A percentile compares a stretch with the other conserved stretches of the same genome.
These are phyloP conservation scores for Melanchra persicariae DNA, from an alignment of 2,888 invertebrate species.

Conservation along the genomic window DNA sequence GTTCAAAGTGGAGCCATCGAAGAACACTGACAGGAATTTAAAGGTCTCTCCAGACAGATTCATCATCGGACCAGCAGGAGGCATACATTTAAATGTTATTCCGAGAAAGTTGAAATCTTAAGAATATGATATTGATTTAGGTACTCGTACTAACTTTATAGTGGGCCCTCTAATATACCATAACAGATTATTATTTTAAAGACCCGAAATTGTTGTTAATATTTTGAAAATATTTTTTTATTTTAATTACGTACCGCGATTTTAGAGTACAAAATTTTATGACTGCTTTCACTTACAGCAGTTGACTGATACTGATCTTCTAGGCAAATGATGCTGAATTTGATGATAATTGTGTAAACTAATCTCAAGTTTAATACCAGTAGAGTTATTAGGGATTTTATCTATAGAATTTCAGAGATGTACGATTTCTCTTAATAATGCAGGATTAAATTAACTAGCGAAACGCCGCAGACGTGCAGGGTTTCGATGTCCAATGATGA, in stretches of 20 bases:
- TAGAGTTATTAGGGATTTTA: no score
- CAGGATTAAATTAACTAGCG: neutral
- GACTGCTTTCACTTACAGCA: neutral
- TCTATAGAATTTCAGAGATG: neutral
- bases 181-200: neutral
- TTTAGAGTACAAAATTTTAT: neutral
- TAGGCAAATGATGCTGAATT: neutral
- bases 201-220: neutral
- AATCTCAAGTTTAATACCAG: neutral
- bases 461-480: neutral
- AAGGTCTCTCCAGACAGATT: conserved; percentile 43
- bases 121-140: neutral
- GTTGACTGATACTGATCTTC: neutral
- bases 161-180: neutral
- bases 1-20: conserved; percentile 70
- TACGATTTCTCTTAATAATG: neutral
- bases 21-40: conserved; percentile 63
- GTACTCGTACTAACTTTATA: neutral
- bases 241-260: neutral
- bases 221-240: neutral
- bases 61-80: conserved; percentile 57
- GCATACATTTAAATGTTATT: conserved; percentile 59
- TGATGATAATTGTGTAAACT: neutral
- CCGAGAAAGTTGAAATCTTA: conserved; percentile 44
- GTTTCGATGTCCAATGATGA: neutral